These are phyloP conservation scores for Phengaris alcon DNA, from an alignment of 2,888 invertebrate species.

Conservation along the genomic window DNA sequence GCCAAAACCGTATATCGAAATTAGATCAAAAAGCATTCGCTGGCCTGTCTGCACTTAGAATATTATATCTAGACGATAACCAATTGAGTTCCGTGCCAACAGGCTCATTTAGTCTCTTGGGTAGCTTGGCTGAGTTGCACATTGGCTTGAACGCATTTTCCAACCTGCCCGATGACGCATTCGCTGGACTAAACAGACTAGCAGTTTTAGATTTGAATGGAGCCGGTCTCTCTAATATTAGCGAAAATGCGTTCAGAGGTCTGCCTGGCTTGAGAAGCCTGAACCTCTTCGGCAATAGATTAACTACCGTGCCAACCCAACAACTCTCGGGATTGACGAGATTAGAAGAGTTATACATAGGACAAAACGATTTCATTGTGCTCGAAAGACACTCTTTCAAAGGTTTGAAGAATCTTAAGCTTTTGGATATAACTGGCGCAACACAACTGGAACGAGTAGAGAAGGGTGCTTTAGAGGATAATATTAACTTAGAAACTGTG, in stretches of 20 bases:
- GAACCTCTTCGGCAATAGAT: constrained; percentile 88
- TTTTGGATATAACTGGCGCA: constrained; percentile 88
- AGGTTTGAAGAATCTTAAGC: constrained; percentile 87
- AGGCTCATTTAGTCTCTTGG: constrained; percentile 84
- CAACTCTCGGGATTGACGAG: constrained; percentile 85
- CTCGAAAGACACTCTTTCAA: constrained; percentile 87
- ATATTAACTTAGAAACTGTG: constrained; percentile 88
- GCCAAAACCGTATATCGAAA: constrained; percentile 89
- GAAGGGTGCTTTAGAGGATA: constrained; percentile 88
- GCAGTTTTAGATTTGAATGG: constrained; percentile 88
- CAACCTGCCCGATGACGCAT: constrained; percentile 86
- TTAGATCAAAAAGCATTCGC: constrained; percentile 89
- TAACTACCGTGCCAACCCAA: constrained; percentile 86
- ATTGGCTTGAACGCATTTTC: constrained; percentile 91
- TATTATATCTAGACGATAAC: constrained; percentile 91
- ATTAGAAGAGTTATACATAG: constrained; percentile 88
- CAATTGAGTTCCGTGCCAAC: constrained; percentile 88
- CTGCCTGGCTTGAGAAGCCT: constrained; percentile 86
- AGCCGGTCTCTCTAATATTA: constrained; percentile 89
- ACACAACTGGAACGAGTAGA: constrained; percentile 85
- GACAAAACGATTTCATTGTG: constrained; percentile 88
- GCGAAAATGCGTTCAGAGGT: constrained; percentile 86
- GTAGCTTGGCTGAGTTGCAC: constrained; percentile 89
- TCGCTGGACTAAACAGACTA: constrained; percentile 86
- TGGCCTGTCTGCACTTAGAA: constrained; percentile 86